These are phyloP conservation scores for Vulpes ferrilata DNA, from an alignment of 2,113 vertebrate species.

Conservation along the genomic window DNA sequence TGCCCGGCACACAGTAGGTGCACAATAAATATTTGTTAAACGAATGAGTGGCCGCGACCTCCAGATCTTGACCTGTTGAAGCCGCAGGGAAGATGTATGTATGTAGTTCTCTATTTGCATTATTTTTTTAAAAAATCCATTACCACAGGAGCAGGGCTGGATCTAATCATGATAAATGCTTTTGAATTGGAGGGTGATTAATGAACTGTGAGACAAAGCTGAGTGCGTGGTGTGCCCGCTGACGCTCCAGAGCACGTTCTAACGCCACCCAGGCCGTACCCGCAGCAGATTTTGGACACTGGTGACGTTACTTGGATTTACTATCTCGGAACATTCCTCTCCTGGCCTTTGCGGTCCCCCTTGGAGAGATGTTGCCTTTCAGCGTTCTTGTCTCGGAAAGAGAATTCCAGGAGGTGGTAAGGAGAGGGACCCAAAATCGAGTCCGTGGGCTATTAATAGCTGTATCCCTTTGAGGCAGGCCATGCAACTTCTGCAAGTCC, in stretches of 20 bases:
- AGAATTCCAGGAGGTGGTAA: constrained; percentile 26
- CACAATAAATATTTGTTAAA: neutral
- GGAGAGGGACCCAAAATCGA: neutral
- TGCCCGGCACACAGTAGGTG: neutral
- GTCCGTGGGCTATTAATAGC: neutral
- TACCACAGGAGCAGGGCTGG: constrained; percentile 51
- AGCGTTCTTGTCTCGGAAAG: constrained; percentile 46
- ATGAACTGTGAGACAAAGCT: constrained; percentile 61
- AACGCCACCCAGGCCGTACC: neutral
- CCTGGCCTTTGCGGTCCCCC: constrained; percentile 51
- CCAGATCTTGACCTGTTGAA: neutral
- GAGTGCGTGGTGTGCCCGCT: neutral
- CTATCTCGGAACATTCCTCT: constrained; percentile 49
- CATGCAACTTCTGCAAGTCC: neutral
- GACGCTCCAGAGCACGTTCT: constrained; percentile 21
- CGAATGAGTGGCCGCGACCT: neutral
- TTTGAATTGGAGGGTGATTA: constrained; percentile 33
- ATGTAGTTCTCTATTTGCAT: constrained; percentile 32
- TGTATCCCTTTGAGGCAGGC: neutral
- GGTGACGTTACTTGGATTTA: constrained; percentile 49
- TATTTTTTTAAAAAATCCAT: constrained; percentile 39
- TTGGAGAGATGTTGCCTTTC: neutral
- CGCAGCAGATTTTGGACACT: constrained; percentile 40
- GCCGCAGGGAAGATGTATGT: neutral
- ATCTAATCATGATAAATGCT: constrained; percentile 68